Base-by-base conservation (phyloP, 2,797 vertebrate genomes). In the Crenuchus spilurus region DNA sequence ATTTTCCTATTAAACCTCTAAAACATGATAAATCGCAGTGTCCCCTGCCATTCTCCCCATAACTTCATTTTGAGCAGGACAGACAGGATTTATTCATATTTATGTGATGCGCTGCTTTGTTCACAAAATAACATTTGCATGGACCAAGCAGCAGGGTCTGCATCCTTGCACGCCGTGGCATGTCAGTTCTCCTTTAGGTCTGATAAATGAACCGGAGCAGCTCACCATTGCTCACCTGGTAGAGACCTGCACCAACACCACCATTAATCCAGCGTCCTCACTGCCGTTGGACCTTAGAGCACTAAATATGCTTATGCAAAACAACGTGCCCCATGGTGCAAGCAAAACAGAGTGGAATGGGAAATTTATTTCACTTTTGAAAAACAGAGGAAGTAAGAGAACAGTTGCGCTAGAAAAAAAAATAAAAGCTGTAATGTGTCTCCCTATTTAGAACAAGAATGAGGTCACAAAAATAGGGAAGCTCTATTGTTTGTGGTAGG, bases 1-100 rank as follows among this genome's bases (percentile, higher is more conserved):
- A 79, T 83, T 86, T 79, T 75, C 67, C 26, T 28, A 35, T 79
- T 88, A 69, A 77, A 68, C 87, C 80, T 76, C 14, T 84, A 81
- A 72, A 77, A 42, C 74, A 78, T 86, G 85, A 90, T 63, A 81
- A 89, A 89, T 84, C 82, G 62, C 82, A 52, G 2, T 54, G 80
- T 77, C 85, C 68, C 69, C 55, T 72, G 68, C 69, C 77, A 87
- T 91, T 88, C 86, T 81, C 89, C 78, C 81, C 78, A 26, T 84
- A 83, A 84, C 78, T 85, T 88, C 76, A 87, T 89, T 87, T 87
- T 77, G 76, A 78, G 33, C 57, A 39, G 80, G 87, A 87, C 85
- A 82, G 82, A 75, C 76, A 74, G 81, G 57, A 64, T 87, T 87
- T 87, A 88, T 85, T 85, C 81, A 86, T 86, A 89, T 87, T 87